Evolutionary conservation across 2,888 invertebrate species (phyloP).

Genomic region (Corbicula japonica): DNA sequence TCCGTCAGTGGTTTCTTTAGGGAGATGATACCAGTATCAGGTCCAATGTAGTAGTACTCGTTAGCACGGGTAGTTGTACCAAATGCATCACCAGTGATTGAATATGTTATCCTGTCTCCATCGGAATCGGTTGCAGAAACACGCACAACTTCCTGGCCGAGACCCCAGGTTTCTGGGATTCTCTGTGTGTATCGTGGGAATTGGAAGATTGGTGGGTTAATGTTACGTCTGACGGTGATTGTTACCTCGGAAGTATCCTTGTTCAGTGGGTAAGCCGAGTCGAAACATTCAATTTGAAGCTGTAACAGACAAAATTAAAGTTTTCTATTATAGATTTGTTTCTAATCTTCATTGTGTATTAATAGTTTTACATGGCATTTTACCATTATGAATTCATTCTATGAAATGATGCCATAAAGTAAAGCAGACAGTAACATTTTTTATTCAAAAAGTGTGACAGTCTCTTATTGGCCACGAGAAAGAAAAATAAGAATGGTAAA

Average conservation of each 20-base stretch:
- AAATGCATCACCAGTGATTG: constrained; percentile 76
- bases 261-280: constrained; percentile 73
- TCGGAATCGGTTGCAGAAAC: constrained; percentile 75
- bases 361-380: no score
- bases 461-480: no score
- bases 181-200: constrained; percentile 69
- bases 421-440: no score
- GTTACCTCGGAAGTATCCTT: constrained; percentile 63
- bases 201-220: constrained; percentile 74
- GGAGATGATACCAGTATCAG: constrained; percentile 75
- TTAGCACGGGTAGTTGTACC: constrained; percentile 55
- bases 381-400: no score
- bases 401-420: no score
- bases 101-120: constrained; percentile 75
- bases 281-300: constrained; percentile 71
- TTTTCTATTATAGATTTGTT: no score
- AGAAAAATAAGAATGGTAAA: no score
- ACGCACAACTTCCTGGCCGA: constrained; percentile 76
- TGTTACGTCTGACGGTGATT: constrained; percentile 75
- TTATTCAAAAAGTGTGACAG: no score
- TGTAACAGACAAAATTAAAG: constrained; percentile 41
- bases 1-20: constrained; percentile 77
- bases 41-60: constrained; percentile 77
- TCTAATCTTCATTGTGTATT: no score
- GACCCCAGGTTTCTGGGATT: constrained; percentile 73